Conservation (phyloP, 2,113 vertebrate genomes). For the Dissostichus mawsoni region DNA sequence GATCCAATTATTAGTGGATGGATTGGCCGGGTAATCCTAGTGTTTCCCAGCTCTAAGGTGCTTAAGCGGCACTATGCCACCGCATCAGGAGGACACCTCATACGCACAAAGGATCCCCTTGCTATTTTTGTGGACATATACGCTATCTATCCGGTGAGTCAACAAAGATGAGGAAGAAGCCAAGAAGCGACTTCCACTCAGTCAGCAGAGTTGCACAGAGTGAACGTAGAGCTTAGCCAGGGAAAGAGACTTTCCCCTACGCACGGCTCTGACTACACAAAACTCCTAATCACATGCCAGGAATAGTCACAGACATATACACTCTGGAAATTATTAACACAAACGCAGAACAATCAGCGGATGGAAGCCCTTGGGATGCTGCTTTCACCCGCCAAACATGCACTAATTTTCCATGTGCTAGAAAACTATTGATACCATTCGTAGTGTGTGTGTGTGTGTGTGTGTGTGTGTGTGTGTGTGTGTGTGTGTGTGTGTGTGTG, state of each 20-base stretch:
- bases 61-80: slow-evolving; percentile 68
- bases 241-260: slow-evolving; percentile 67
- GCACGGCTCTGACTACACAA: slow-evolving; percentile 42
- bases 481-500: slow-evolving; percentile 43
- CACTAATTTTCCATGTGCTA: slow-evolving; percentile 56
- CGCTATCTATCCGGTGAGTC: slow-evolving; percentile 61
- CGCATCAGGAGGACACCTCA: slow-evolving; percentile 68
- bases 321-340: slow-evolving; percentile 62
- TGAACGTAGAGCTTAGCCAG: slow-evolving; percentile 53
- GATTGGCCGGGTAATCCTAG: slow-evolving; percentile 72
- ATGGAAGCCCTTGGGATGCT: slow-evolving; percentile 64
- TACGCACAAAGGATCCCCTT: slow-evolving; percentile 75
- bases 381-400: slow-evolving; percentile 52
- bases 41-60: slow-evolving; percentile 75
- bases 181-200: slow-evolving; percentile 64
- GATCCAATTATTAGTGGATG: slow-evolving; percentile 77
- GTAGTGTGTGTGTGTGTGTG: slow-evolving; percentile 14
- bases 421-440: slow-evolving; percentile 67
- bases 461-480: slow-evolving; percentile 41
- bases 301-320: slow-evolving; percentile 51
- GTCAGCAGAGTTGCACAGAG: slow-evolving; percentile 66
- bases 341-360: slow-evolving; percentile 52
- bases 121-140: slow-evolving; percentile 69
- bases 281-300: slow-evolving; percentile 59
- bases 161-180: slow-evolving; percentile 67